phyloP scores from a whole-genome alignment of 2,113 vertebrate species.

The Hiodon alosoides region DNA sequence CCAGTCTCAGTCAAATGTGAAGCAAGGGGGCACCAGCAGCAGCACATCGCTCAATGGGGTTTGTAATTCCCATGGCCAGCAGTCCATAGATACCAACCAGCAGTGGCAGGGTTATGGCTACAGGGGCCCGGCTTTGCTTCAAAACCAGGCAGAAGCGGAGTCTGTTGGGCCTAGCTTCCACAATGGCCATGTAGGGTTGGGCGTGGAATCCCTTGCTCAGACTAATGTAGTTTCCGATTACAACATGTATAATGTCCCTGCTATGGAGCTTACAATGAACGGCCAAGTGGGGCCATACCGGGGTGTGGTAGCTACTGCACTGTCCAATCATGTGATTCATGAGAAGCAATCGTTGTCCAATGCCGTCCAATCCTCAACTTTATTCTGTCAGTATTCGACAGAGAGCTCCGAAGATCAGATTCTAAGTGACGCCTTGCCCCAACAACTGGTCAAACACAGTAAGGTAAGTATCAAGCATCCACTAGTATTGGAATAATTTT shows the following conservation, averaged over 20 bases:
- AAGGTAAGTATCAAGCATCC: slow-evolving; percentile 45
- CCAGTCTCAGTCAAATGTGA: slow-evolving; percentile 41
- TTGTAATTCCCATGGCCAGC: slow-evolving; percentile 15
- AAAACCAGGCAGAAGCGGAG: background rate
- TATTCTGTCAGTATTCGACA: slow-evolving; percentile 51
- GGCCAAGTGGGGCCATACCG: slow-evolving; percentile 24
- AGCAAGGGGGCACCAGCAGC: slow-evolving; percentile 34
- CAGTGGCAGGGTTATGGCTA: slow-evolving; percentile 42
- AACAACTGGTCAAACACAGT: slow-evolving; percentile 39
- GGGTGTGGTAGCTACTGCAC: slow-evolving; percentile 15
- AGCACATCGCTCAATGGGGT: slow-evolving; percentile 34
- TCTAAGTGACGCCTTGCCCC: slow-evolving; percentile 44
- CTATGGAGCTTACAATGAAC: slow-evolving; percentile 31
- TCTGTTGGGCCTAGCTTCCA: background rate
- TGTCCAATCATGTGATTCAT: slow-evolving; percentile 40
- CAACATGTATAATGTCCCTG: slow-evolving; percentile 25
- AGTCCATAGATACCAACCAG: slow-evolving; percentile 24
- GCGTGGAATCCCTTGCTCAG: background rate
- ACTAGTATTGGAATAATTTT: background rate
- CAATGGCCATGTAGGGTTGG: background rate
- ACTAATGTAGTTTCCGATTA: slow-evolving; percentile 31
- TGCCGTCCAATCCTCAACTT: slow-evolving; percentile 47
- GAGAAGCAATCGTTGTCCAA: slow-evolving; percentile 38
- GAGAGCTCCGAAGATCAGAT: slow-evolving; percentile 53
- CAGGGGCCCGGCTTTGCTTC: slow-evolving; percentile 4